Evolutionary conservation across 1,140 invertebrate genomes (phyloP).

Genomic region (Hyles vespertilio): DNA sequence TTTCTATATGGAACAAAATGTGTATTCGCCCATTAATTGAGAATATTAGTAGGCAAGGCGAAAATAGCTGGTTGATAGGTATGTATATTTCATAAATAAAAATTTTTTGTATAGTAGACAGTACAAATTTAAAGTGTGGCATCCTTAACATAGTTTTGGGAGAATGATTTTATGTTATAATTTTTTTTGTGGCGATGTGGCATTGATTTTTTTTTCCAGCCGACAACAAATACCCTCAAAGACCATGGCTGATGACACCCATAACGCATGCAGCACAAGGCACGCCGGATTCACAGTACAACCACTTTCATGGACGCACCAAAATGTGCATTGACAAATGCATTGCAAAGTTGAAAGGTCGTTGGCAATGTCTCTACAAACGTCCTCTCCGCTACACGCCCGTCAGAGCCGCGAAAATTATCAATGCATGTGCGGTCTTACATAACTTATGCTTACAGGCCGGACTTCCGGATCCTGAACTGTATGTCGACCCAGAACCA

Average conservation of each 20-base stretch:
- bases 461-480: slow-evolving; percentile 28
- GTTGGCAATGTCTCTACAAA: slow-evolving; percentile 52
- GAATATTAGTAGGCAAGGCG: slow-evolving; percentile 35
- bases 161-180: no score
- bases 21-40: slow-evolving; percentile 37
- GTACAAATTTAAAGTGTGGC: no score
- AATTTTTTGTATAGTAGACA: neutral
- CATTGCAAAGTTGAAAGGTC: slow-evolving; percentile 46
- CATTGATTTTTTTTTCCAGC: slow-evolving; percentile 25
- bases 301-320: slow-evolving; percentile 36
- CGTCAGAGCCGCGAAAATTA: slow-evolving; percentile 46
- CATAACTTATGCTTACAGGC: slow-evolving; percentile 43
- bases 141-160: no score
- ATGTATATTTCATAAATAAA: slow-evolving; percentile 9
- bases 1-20: slow-evolving; percentile 46
- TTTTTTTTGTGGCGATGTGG: no score
- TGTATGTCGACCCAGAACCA: slow-evolving; percentile 29
- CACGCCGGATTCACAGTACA: slow-evolving; percentile 41
- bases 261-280: slow-evolving; percentile 36
- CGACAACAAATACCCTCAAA: slow-evolving; percentile 43
- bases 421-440: slow-evolving; percentile 54
- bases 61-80: slow-evolving; percentile 42
- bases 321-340: slow-evolving; percentile 42
- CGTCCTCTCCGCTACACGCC: slow-evolving; percentile 52
- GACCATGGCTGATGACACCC: slow-evolving; percentile 45